phyloP scores from a whole-genome alignment of 2,888 invertebrate genomes.

The Penaeus monodon region DNA sequence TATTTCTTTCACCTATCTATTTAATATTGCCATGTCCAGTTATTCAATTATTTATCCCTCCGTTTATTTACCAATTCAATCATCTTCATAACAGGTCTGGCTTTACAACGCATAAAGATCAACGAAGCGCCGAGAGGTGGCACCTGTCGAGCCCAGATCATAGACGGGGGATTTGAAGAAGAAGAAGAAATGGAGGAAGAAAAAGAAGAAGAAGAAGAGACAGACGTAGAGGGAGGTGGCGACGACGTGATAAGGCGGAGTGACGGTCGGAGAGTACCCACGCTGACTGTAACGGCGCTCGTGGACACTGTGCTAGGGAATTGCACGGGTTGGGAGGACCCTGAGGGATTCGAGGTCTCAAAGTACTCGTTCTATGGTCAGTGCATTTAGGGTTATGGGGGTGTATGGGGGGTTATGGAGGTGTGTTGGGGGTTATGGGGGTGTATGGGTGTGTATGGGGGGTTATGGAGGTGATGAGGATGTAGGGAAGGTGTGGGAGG shows the following conservation, averaged over 20 bases:
- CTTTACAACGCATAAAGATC: conserved; percentile 47
- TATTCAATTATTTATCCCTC: not conserved
- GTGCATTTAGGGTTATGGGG: not conserved
- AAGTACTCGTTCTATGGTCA: conserved; percentile 59
- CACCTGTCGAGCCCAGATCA: conserved; percentile 18
- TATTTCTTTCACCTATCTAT: not conserved
- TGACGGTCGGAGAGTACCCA: not conserved
- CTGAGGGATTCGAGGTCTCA: conserved; percentile 37
- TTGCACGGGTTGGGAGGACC: conserved; percentile 54
- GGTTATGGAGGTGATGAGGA: no score
- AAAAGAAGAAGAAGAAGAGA: not conserved
- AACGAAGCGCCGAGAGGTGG: conserved; percentile 53
- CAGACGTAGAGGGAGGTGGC: not conserved
- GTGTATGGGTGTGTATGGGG: not conserved
- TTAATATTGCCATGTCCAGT: no score
- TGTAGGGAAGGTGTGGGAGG: no score
- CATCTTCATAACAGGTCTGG: conserved; percentile 21
- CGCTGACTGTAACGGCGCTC: conserved; percentile 36
- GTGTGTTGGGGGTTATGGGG: not conserved
- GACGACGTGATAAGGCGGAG: not conserved
- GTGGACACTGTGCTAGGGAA: conserved; percentile 38
- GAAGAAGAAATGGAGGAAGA: not conserved
- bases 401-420: not conserved
- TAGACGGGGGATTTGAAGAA: not conserved
- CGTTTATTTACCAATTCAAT: no score